Percentiles rank a stretch among this genome's conserved stretches.
phyloP scores from a whole-genome alignment of 2,888 invertebrate species.

The Tetragonula carbonaria region DNA sequence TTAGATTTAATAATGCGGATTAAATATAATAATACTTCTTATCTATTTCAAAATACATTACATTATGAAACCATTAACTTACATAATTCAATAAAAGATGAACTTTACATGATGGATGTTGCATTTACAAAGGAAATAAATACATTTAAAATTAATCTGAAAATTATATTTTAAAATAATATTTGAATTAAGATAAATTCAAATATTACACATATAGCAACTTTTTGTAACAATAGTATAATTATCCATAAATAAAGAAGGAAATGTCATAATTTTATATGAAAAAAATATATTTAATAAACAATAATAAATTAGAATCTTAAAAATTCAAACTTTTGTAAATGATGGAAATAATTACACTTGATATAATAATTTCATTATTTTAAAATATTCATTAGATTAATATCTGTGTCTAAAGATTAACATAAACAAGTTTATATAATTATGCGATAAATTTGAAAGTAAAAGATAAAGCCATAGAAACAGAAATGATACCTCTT shows the following conservation, averaged over 20 bases:
- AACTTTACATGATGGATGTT: not conserved
- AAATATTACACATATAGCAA: not conserved
- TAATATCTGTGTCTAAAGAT: not conserved
- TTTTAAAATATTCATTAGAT: constrained; percentile 3
- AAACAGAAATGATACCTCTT: constrained; percentile 74
- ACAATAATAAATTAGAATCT: not conserved
- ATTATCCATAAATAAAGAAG: not conserved
- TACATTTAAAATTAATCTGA: not conserved
- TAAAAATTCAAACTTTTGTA: not conserved
- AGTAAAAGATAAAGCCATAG: constrained; percentile 4
- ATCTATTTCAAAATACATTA: not conserved
- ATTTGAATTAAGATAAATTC: not conserved
- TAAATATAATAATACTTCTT: not conserved
- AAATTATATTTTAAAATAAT: not conserved
- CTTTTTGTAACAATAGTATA: not conserved
- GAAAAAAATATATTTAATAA: not conserved
- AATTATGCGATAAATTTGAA: constrained; percentile 2
- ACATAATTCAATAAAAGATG: not conserved
- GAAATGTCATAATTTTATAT: not conserved
- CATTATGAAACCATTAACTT: constrained; percentile 21
- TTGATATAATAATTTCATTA: not conserved
- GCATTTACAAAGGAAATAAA: not conserved
- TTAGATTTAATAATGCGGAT: not conserved
- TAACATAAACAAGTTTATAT: not conserved
- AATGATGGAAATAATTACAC: constrained; percentile 27